Conservation (phyloP, 2,797 vertebrate genomes). For the Saxicola maurus region DNA sequence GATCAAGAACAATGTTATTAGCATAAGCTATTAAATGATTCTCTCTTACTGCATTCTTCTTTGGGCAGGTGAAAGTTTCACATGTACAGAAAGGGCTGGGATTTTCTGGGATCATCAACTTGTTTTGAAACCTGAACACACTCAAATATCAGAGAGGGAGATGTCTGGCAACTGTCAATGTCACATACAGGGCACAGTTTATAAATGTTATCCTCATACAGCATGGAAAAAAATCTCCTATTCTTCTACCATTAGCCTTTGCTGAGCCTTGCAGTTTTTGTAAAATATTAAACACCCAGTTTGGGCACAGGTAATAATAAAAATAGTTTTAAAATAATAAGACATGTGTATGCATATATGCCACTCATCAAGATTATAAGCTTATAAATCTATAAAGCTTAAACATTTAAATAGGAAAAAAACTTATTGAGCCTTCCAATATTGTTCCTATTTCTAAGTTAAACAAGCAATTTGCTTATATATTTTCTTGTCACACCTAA, state of each 20-base stretch:
- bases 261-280: not conserved
- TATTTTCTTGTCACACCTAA: not conserved
- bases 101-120: not conserved
- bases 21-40: not conserved
- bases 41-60: not conserved
- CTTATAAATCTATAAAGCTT: not conserved
- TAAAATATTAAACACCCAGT: not conserved
- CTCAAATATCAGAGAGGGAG: not conserved
- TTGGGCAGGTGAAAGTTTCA: not conserved
- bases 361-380: not conserved
- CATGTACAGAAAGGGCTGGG: fast-evolving
- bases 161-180: fast-evolving
- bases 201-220: not conserved
- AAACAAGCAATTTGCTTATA: not conserved
- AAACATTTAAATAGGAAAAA: not conserved
- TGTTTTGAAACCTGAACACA: not conserved
- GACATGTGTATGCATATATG: fast-evolving
- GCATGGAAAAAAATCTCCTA: not conserved
- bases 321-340: not conserved
- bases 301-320: not conserved
- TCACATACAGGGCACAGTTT: not conserved
- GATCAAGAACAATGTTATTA: not conserved
- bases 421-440: not conserved
- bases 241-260: not conserved
- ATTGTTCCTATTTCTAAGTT: not conserved